phyloP scores from a whole-genome alignment of 2,113 vertebrate genomes.

The Columba livia region DNA sequence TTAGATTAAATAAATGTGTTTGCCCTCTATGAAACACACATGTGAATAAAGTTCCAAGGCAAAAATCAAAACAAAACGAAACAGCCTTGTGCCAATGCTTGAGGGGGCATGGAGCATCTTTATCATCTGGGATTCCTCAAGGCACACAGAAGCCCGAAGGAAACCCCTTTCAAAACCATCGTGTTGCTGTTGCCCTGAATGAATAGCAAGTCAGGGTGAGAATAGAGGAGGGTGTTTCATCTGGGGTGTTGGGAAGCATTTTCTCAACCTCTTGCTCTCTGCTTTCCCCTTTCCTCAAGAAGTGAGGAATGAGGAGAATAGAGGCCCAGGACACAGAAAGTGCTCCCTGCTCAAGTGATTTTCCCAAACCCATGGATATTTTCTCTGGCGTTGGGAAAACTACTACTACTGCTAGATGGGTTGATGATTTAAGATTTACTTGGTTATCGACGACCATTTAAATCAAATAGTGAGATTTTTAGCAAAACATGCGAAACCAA shows the following conservation, averaged over 20 bases:
- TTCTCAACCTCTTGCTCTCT: background rate
- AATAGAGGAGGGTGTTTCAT: background rate
- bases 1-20: background rate
- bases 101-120: background rate
- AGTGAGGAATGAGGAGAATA: background rate
- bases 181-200: background rate
- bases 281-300: background rate
- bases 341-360: background rate
- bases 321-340: background rate
- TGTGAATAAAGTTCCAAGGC: background rate
- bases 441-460: background rate
- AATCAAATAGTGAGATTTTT: background rate
- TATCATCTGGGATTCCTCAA: background rate
- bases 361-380: background rate
- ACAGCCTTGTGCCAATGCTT: background rate
- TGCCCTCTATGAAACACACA: background rate
- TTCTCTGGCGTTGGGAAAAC: background rate
- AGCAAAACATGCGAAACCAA: background rate
- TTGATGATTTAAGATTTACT: background rate
- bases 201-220: background rate
- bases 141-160: background rate
- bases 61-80: accelerated
- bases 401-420: background rate
- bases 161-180: background rate
- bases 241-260: background rate